A percentile compares a stretch with the other conserved stretches of the same genome.
These are phyloP conservation scores for Pristionchus mayeri DNA, from an alignment of 2,888 invertebrate genomes.

Conservation along the genomic window DNA sequence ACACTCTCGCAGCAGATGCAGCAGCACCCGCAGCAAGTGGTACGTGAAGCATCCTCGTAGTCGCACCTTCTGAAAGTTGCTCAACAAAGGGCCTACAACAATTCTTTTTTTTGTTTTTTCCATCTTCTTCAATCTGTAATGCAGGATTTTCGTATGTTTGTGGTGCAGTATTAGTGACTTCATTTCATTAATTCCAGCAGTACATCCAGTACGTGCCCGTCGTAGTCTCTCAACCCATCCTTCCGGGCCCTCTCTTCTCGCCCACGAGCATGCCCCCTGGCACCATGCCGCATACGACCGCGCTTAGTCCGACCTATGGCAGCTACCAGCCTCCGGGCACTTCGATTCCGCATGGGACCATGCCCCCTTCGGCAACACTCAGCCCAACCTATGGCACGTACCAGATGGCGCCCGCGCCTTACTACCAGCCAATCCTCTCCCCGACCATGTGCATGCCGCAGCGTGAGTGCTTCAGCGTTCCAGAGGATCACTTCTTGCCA, in stretches of 20 bases:
- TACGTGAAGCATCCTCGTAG: neutral
- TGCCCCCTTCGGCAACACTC: neutral
- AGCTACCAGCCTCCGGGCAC: too few relatives aligned
- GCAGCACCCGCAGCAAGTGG: conserved; percentile 15
- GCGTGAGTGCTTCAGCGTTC: neutral
- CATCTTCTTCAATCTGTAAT: neutral
- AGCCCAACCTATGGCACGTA: neutral
- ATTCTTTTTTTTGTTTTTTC: neutral
- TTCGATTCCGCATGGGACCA: too few relatives aligned
- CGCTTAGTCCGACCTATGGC: neutral
- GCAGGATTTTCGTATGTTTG: too few relatives aligned
- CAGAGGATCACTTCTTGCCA: neutral
- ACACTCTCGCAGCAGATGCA: conserved; percentile 1
- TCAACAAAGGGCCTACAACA: neutral
- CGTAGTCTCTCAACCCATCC: conserved; percentile 48
- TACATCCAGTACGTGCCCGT: conserved; percentile 51
- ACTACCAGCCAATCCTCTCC: conserved; percentile 34
- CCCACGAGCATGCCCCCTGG: neutral
- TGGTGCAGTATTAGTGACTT: neutral
- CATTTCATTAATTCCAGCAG: conserved; percentile 14
- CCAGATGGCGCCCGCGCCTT: conserved; percentile 10
- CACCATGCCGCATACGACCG: neutral
- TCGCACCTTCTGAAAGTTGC: neutral
- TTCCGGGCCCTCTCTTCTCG: neutral
- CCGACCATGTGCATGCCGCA: conserved; percentile 34